Base-by-base conservation (phyloP, 2,888 invertebrate species). In the Drosophila fulvimacula region DNA sequence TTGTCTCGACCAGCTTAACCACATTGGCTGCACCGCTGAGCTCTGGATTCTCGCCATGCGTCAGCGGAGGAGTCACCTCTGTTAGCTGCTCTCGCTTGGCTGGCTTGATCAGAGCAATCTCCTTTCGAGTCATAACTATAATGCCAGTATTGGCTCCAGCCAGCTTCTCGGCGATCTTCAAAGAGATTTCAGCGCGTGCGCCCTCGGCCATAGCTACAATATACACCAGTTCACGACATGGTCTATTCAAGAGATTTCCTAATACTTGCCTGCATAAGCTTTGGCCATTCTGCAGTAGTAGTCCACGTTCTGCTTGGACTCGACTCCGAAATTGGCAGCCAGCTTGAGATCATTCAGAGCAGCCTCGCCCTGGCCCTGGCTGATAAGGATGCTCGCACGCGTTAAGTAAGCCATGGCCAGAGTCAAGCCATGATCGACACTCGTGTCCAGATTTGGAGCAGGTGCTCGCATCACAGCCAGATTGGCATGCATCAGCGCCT, bases 391-490 rank as follows among this genome's bases (percentile, higher is more conserved):
- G 69, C 95, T 94, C 0, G 96, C 95, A 27, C 97, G 93, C 1
- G 94, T 93, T 93, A 95, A 95, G 24, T 96, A 92, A 0, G 95
- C 95, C 51, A 95, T 88, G 0, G 95, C 94, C 9, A 96, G 92
- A 0, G 95, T 93, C 4, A 94, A 93, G 0, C 95, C 96, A 1
- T 94, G 94, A 66, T 96, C 96, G 2, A 95, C 91, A 10, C 92
- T 90, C 58, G 92, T 91, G 13, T 94, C 94, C 3, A 91, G 90
- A 46, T 93, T 94, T 81, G 94, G 94, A 78, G 93, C 91, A 0
- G 96, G 96, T 0, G 96, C 96, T 68, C 96, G 93, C 32, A 96
- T 93, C 7, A 97, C 95, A 15, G 96, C 95, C 90, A 96, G 96
- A 90, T 95, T 95, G 66, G 95, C 95, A 1, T 95, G 92, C 0